phyloP scores from a whole-genome alignment of 2,113 vertebrate genomes.

The Hystrix cristata region DNA sequence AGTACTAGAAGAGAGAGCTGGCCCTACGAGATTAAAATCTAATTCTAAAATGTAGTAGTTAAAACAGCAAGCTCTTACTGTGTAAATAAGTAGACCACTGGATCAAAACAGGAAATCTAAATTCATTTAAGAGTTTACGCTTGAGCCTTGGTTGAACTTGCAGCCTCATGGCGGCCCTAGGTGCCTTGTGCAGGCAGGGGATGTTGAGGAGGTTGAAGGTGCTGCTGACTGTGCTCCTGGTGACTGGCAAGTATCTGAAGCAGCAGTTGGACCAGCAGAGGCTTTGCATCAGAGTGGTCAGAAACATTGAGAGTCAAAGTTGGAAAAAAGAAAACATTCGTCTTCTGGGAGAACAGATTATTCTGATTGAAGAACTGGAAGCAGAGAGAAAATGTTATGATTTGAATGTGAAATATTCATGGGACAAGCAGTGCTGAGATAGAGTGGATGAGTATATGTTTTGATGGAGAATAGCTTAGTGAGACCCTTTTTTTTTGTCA shows the following conservation, averaged over 20 bases:
- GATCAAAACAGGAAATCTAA: background rate
- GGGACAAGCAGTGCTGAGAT: background rate
- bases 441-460: background rate
- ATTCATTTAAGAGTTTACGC: background rate
- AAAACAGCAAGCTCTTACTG: background rate
- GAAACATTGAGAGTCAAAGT: slow-evolving; percentile 93
- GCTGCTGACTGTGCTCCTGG: background rate
- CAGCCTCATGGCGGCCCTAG: background rate
- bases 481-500: background rate
- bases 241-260: background rate
- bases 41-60: background rate
- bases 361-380: slow-evolving; percentile 91
- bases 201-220: background rate
- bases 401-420: background rate
- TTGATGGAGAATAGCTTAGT: slow-evolving; percentile 40
- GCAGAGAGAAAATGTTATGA: slow-evolving; percentile 84
- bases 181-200: background rate
- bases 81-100: background rate
- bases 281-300: slow-evolving; percentile 93
- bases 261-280: slow-evolving; percentile 86
- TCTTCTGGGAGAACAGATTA: slow-evolving; percentile 92
- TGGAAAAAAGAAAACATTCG: slow-evolving; percentile 93
- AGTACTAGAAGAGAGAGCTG: background rate
- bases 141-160: background rate
- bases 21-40: background rate